Evolutionary conservation across 2,888 invertebrate genomes (phyloP).

Genomic region (Dermolepida albohirtum): DNA sequence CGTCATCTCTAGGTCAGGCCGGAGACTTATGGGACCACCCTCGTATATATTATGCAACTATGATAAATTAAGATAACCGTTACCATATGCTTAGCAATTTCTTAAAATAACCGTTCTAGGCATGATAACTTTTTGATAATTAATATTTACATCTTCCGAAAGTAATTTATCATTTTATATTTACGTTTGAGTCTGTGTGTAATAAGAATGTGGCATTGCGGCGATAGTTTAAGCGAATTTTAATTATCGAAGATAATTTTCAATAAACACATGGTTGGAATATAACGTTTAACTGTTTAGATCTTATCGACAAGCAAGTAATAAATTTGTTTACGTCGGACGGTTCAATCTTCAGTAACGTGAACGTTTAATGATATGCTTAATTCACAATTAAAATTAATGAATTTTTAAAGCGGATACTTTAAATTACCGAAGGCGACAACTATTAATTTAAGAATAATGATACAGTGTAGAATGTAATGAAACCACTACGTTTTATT

Average conservation of each 20-base stretch:
- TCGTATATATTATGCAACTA: too few species aligned
- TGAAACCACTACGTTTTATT: too few species aligned
- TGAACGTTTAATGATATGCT: background rate
- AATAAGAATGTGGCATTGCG: too few species aligned
- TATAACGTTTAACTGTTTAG: background rate
- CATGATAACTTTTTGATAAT: conserved; percentile 16
- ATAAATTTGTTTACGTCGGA: conserved; percentile 19
- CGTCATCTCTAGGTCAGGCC: too few species aligned
- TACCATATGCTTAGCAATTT: conserved; percentile 13
- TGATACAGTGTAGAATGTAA: too few species aligned
- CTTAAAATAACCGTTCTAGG: conserved; percentile 22
- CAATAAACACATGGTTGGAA: background rate
- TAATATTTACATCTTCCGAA: conserved; percentile 2
- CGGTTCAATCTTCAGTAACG: background rate
- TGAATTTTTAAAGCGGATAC: background rate
- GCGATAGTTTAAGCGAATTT: conserved; percentile 11
- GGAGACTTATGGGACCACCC: too few species aligned
- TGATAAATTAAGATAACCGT: conserved; percentile 2
- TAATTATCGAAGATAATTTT: conserved; percentile 23
- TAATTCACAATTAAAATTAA: background rate
- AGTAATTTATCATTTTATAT: conserved; percentile 14
- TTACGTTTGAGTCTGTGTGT: background rate
- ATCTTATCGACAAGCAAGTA: background rate
- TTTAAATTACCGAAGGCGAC: background rate
- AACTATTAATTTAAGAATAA: too few species aligned